Evolutionary conservation across 2,888 invertebrate species (phyloP).

Genomic region (Tolmerus cingulatus): DNA sequence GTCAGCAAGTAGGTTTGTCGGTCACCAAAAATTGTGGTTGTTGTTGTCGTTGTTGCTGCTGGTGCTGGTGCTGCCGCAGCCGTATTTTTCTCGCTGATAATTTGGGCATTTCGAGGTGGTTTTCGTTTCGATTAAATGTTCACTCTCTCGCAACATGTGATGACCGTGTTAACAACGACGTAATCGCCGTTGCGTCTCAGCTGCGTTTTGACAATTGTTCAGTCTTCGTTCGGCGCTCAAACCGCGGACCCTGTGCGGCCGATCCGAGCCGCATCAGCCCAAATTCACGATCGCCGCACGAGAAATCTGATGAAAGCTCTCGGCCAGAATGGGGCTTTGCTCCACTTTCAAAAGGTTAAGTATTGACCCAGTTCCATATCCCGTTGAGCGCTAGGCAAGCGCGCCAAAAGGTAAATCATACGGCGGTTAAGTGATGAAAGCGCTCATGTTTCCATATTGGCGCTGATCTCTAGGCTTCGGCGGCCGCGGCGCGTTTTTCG

Average conservation of each 20-base stretch:
- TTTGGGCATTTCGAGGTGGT: background rate
- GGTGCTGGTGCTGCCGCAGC: background rate
- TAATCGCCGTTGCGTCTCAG: background rate
- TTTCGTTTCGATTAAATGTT: conserved; percentile 16
- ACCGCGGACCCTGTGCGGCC: background rate
- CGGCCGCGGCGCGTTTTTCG: background rate
- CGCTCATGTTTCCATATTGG: background rate
- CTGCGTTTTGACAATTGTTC: background rate
- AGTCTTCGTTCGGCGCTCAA: background rate
- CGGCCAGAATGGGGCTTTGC: background rate
- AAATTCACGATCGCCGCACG: background rate
- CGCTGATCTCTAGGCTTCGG: background rate
- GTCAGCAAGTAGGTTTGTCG: conserved; percentile 49
- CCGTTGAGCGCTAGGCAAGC: background rate
- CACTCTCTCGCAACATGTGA: background rate
- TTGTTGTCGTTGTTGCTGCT: background rate
- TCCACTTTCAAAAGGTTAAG: background rate
- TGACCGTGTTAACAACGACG: background rate
- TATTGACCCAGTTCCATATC: background rate
- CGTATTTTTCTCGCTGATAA: background rate
- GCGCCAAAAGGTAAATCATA: background rate
- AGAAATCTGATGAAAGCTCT: background rate
- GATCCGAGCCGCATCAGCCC: background rate
- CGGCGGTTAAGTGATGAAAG: background rate
- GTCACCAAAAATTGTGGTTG: conserved; percentile 32